Percentiles rank a stretch among this genome's conserved stretches.
These are phyloP conservation scores for Bradypus variegatus DNA, from an alignment of 2,797 vertebrate genomes.

Conservation along the genomic window DNA sequence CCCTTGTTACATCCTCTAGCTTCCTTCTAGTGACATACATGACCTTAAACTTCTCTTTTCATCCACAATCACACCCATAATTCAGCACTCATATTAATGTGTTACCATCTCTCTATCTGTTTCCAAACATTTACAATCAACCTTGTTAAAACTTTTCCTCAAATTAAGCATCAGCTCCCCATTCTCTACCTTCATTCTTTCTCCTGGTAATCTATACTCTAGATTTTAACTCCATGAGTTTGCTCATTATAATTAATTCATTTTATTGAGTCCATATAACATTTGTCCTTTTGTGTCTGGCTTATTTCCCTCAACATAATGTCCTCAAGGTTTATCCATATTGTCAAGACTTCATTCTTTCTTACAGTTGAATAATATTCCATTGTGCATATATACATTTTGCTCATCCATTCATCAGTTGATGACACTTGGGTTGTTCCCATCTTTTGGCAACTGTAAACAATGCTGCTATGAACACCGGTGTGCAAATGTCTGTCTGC, in stretches of 20 bases:
- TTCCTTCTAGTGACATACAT: no score
- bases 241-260: neutral
- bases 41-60: no score
- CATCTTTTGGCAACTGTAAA: neutral
- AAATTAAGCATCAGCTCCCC: no score
- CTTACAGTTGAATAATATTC: neutral
- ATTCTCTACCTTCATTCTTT: no score
- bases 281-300: neutral
- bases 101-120: no score
- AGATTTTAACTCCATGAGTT: neutral
- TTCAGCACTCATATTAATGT: no score
- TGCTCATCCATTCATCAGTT: neutral
- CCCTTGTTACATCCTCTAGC: no score
- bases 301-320: neutral
- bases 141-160: no score
- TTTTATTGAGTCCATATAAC: neutral
- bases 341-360: neutral
- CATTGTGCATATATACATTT: neutral
- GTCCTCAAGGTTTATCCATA: neutral
- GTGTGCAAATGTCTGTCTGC: neutral
- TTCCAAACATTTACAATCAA: no score
- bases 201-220: neutral
- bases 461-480: neutral
- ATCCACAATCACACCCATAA: no score
- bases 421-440: neutral